A percentile compares a stretch with the other conserved stretches of the same genome.
These are phyloP conservation scores for Rattus rattus DNA, from an alignment of 2,113 vertebrate genomes.

Conservation along the genomic window DNA sequence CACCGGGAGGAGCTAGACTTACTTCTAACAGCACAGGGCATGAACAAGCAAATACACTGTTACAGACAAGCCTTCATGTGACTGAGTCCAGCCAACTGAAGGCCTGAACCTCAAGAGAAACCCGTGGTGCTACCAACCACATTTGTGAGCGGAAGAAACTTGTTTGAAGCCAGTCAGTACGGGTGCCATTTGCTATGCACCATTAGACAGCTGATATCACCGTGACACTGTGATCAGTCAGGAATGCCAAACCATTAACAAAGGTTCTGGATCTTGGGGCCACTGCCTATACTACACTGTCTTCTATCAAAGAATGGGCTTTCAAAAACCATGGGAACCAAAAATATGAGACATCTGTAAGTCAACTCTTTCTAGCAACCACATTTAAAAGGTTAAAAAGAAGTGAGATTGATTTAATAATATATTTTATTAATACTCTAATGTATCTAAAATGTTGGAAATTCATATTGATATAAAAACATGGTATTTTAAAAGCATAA, in stretches of 20 bases:
- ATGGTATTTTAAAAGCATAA: not conserved
- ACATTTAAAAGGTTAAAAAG: not conserved
- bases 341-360: not conserved
- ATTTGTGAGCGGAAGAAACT: not conserved
- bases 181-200: not conserved
- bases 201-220: not conserved
- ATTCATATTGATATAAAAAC: constrained; percentile 29
- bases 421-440: constrained; percentile 26
- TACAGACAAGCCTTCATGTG: not conserved
- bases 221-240: not conserved
- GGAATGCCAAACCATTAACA: not conserved
- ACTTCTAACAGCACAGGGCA: not conserved
- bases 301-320: not conserved
- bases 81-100: not conserved
- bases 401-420: constrained; percentile 13
- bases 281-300: not conserved
- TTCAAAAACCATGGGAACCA: not conserved
- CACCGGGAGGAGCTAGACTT: not conserved
- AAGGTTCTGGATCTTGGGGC: not conserved
- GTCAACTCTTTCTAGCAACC: not conserved
- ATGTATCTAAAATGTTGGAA: constrained; percentile 50
- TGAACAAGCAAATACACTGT: not conserved
- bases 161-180: not conserved
- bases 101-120: not conserved
- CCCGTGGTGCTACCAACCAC: not conserved